Conservation (phyloP, 30 jellyfish, hydroid and myxozoan genomes). For the Chrysaora quinquecirrha region DNA sequence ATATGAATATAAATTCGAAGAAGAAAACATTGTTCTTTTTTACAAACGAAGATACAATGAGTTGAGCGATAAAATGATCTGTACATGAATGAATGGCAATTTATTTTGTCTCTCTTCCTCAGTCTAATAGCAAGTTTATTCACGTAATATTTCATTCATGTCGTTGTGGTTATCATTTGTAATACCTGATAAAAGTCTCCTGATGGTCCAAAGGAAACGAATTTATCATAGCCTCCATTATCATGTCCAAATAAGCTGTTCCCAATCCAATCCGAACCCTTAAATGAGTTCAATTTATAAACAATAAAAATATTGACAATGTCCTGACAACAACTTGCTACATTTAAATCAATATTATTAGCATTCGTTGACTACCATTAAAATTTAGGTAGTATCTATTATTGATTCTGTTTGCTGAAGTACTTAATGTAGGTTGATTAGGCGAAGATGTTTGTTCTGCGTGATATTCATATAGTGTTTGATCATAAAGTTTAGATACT, state of each 20-base stretch:
- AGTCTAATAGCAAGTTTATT: too few species aligned
- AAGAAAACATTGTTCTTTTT: too few species aligned
- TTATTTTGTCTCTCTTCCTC: too few species aligned
- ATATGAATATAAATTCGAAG: too few species aligned
- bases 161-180: too few species aligned
- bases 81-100: too few species aligned
- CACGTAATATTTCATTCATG: too few species aligned
- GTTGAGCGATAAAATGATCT: too few species aligned
- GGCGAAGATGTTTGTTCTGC: conserved; percentile 54
- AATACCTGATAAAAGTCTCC: too few species aligned
- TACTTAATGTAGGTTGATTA: conserved; percentile 33
- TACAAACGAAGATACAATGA: too few species aligned
- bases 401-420: conserved; percentile 35
- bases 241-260: conserved; percentile 62
- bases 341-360: conserved; percentile 41
- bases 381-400: conserved; percentile 34
- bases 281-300: conserved; percentile 12
- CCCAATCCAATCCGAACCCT: conserved; percentile 30
- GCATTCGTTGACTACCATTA: conserved; percentile 49
- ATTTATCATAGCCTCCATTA: conserved; percentile 39
- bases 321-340: conserved; percentile 34
- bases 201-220: conserved; percentile 14
- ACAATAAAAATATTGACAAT: conserved; percentile 38
- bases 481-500: conserved; percentile 52
- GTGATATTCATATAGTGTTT: conserved; percentile 24